These are phyloP conservation scores for Drosophila pallidifrons DNA, from an alignment of 1,140 invertebrate genomes.

Conservation along the genomic window DNA sequence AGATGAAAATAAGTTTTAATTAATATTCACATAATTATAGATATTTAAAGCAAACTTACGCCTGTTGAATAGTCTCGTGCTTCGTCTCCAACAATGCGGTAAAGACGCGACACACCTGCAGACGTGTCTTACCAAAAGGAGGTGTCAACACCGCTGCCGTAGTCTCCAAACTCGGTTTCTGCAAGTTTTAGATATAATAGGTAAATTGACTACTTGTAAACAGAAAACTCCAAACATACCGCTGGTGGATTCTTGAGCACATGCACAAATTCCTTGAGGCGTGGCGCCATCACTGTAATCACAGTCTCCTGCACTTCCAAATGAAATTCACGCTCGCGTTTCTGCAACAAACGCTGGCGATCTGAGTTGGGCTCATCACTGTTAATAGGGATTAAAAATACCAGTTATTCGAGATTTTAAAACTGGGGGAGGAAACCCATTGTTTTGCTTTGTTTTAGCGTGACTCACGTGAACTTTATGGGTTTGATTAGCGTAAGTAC, in stretches of 20 bases:
- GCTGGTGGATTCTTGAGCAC: conserved; percentile 90
- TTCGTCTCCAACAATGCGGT: conserved; percentile 89
- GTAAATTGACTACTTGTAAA: not conserved
- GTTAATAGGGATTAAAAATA: not conserved
- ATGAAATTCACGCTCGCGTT: conserved; percentile 85
- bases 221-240: conserved; percentile 85
- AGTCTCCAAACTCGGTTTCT: conserved; percentile 75
- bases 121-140: conserved; percentile 91
- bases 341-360: conserved; percentile 72
- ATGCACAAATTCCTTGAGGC: conserved; percentile 90
- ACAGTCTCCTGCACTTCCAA: conserved; percentile 87
- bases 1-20: not conserved
- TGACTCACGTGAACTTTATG: conserved; percentile 76
- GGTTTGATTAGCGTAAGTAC: conserved; percentile 90
- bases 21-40: too few relatives aligned
- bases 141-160: conserved; percentile 87
- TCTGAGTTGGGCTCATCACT: conserved; percentile 82
- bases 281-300: conserved; percentile 88
- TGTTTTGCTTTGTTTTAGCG: not conserved
- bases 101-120: conserved; percentile 91
- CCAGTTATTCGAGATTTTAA: not conserved
- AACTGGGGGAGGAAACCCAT: not conserved
- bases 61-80: conserved; percentile 86
- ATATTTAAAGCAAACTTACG: conserved; percentile 63
- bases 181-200: conserved; percentile 15